Conservation (phyloP, 2,113 vertebrate species). For the Nerophis ophidion region DNA sequence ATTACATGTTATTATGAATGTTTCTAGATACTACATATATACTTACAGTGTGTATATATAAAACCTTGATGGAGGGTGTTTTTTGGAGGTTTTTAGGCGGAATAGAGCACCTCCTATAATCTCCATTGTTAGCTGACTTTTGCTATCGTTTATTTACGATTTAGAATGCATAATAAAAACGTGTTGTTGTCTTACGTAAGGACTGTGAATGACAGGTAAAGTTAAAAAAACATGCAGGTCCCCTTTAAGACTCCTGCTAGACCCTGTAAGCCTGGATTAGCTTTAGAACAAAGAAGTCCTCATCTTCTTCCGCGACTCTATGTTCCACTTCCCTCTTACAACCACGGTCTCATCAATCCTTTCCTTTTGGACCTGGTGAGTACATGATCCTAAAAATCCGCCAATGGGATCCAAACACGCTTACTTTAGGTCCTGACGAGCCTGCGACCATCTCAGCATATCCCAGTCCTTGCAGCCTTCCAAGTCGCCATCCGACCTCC, state of each 20-base stretch:
- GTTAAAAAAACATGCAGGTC: no score
- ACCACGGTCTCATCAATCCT: not conserved
- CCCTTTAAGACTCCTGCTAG: constrained; percentile 2
- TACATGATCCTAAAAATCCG: constrained; percentile 1
- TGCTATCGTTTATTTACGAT: no score
- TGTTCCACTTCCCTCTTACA: not conserved
- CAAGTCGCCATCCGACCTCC: constrained; percentile 15
- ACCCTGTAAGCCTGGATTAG: constrained; percentile 58
- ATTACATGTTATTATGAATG: no score
- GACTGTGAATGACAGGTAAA: no score
- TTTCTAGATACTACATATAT: no score
- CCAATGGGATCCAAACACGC: not conserved
- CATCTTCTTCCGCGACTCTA: constrained; percentile 5
- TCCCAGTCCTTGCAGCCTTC: constrained; percentile 6
- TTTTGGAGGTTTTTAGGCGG: no score
- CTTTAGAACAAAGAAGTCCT: constrained; percentile 51
- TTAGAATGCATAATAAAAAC: no score
- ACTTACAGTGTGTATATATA: no score
- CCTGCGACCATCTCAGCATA: constrained; percentile 8
- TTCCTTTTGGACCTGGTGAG: not conserved
- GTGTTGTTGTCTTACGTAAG: no score
- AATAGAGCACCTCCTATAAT: no score
- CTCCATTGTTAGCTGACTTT: no score
- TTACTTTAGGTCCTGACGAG: constrained; percentile 16
- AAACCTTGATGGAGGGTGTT: no score